Evolutionary conservation across 1,140 invertebrate genomes (phyloP), one percentile per base, ranked within the genome.

Genomic region (Drosophila punjabiensis): DNA sequence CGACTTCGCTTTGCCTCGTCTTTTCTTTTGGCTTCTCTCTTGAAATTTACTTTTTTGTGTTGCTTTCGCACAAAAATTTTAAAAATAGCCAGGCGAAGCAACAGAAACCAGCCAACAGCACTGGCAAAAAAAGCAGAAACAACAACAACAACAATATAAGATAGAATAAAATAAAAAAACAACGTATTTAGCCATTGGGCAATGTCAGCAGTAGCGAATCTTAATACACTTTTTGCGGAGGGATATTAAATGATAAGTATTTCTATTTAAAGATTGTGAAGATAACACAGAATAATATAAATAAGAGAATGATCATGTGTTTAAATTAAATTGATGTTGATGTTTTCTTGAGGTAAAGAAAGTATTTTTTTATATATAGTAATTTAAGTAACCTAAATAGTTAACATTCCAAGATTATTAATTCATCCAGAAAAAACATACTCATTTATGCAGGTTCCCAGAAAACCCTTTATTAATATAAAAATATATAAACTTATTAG

Each of bases 1-100:
- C 77, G 50, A 65, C 75, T 79, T 70, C 33, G 63, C 63, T 67
- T 71, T 76, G 79, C 73, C 77, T 69, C 59, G 82, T 79, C 65
- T 76, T 65, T 81, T 65, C 52, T 74, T 67, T 81, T 69, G 32
- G 30, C 67, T 73, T 73, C 69, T 69, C 52, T 58, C 66, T 59
- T 70, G 56, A 70, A 59, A 59, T 68, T 59, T 50, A 70, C 55
- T 73, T 73, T 88, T 52, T 78, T 84, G 56, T 84, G 64, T 83
- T 88, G 77, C 63, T 88, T 86, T 88, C 69, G 78, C 66, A 70
- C 69, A 88, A 68, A 67, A 76, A 56, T 81, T 87, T 88, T 88
- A 88, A 81, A 88, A 88, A 88, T 88, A 88, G 84, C 84, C 84
- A 73, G 61, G 61, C 53, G 43, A 74, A 68, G 64, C 73, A 78